A percentile compares a stretch with the other conserved stretches of the same genome.
phyloP scores from a whole-genome alignment of 2,888 invertebrate species.

The Oxyteleia sp. region DNA sequence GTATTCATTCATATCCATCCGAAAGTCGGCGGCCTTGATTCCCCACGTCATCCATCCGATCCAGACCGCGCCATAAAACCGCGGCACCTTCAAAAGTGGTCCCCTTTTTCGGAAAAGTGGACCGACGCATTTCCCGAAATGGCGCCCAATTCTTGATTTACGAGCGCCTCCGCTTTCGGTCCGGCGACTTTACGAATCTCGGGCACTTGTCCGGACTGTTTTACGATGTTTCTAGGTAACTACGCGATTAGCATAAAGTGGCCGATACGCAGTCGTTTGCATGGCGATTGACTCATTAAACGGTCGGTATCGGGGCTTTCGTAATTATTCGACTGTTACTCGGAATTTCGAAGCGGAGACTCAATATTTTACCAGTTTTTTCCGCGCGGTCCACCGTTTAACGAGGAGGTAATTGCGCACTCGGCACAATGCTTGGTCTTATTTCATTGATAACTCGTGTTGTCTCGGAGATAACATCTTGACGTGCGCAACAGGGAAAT shows the following conservation, averaged over 20 bases:
- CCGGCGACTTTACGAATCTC: constrained; percentile 25
- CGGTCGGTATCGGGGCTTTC: constrained; percentile 49
- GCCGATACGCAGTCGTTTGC: constrained; percentile 68
- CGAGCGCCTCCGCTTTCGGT: constrained; percentile 14
- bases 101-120: constrained; percentile 16
- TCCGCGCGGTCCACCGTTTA: constrained; percentile 25
- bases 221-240: constrained; percentile 61
- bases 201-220: constrained; percentile 38
- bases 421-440: constrained; percentile 32
- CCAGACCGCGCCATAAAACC: background rate
- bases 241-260: constrained; percentile 71
- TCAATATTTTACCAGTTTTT: constrained; percentile 57
- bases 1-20: constrained; percentile 55
- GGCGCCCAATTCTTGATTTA: constrained; percentile 45
- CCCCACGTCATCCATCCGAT: background rate
- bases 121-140: constrained; percentile 25
- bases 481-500: constrained; percentile 35
- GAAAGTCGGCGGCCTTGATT: constrained; percentile 56
- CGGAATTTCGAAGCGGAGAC: constrained; percentile 48
- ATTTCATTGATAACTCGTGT: constrained; percentile 67
- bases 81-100: constrained; percentile 22
- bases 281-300: constrained; percentile 69
- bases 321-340: constrained; percentile 64
- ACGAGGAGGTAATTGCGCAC: constrained; percentile 59
- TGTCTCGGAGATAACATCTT: constrained; percentile 47